Percentiles rank a stretch among this genome's conserved stretches.
Conservation (phyloP, 2,888 invertebrate genomes). For the Lasioglossum vierecki region DNA sequence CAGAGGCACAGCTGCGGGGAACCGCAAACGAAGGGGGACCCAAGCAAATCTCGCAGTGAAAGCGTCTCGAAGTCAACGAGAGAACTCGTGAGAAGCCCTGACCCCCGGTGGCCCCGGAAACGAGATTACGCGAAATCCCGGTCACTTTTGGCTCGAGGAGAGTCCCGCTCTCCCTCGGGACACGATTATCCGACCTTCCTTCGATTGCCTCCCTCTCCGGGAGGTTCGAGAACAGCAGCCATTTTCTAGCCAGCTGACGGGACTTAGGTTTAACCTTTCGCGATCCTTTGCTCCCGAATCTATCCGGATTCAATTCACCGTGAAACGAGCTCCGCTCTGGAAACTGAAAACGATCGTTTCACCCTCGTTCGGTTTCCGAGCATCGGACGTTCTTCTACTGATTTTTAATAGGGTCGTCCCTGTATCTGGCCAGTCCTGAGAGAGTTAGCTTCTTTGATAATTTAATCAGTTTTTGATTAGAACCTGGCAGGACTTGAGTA, state of each 20-base stretch:
- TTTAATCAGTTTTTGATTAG: no score
- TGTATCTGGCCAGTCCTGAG: neutral
- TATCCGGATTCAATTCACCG: constrained; percentile 82
- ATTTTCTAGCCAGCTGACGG: constrained; percentile 65
- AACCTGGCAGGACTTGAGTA: no score
- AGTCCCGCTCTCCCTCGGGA: constrained; percentile 62
- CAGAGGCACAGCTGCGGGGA: constrained; percentile 38
- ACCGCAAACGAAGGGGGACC: constrained; percentile 13
- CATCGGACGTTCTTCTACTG: neutral
- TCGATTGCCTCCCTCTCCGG: constrained; percentile 31
- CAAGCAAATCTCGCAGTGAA: neutral
- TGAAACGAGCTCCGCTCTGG: constrained; percentile 77
- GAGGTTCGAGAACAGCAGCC: constrained; percentile 72
- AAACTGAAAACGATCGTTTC: constrained; percentile 5
- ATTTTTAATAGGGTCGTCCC: neutral
- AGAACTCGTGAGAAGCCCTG: constrained; percentile 8
- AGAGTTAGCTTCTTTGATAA: no score
- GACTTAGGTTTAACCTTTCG: constrained; percentile 58
- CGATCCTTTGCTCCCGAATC: constrained; percentile 26
- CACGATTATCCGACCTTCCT: constrained; percentile 54
- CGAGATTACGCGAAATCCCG: constrained; percentile 82
- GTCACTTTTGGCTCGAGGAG: constrained; percentile 77
- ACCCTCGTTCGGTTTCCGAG: neutral
- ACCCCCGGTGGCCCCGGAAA: constrained; percentile 58
- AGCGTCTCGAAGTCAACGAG: neutral